These are phyloP conservation scores for Aromia moschata DNA, from an alignment of 2,888 invertebrate genomes.

Conservation along the genomic window DNA sequence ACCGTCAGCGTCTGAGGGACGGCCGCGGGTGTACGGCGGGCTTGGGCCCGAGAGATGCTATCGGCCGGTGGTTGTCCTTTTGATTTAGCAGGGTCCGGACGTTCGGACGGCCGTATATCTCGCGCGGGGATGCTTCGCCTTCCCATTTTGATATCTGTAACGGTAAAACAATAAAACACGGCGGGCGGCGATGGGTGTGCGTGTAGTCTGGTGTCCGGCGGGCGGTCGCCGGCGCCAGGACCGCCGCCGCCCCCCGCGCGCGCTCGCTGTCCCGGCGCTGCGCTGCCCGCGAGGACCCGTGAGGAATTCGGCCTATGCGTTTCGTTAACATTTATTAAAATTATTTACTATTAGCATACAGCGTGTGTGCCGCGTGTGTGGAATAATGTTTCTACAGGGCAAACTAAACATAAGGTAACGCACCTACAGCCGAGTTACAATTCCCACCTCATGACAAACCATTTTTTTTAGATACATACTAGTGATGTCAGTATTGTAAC, in stretches of 20 bases:
- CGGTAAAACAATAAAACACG: slow-evolving; percentile 64
- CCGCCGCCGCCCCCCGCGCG: too few relatives aligned
- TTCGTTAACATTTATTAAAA: slow-evolving; percentile 29
- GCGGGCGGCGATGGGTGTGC: slow-evolving; percentile 60
- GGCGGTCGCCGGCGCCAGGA: slow-evolving; percentile 60
- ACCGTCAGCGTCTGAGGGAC: background rate
- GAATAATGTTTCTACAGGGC: too few relatives aligned
- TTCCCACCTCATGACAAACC: too few relatives aligned
- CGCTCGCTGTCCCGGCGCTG: slow-evolving; percentile 12
- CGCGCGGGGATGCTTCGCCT: slow-evolving; percentile 23
- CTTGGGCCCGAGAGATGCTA: slow-evolving; percentile 11
- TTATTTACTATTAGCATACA: slow-evolving; percentile 20
- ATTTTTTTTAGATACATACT: too few relatives aligned
- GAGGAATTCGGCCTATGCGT: slow-evolving; percentile 38
- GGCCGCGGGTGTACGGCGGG: background rate
- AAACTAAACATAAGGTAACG: too few relatives aligned
- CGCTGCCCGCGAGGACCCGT: slow-evolving; percentile 11
- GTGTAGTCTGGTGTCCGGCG: slow-evolving; percentile 60
- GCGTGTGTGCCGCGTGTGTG: too few relatives aligned
- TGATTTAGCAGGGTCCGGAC: slow-evolving; percentile 39
- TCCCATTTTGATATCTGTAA: slow-evolving; percentile 54
- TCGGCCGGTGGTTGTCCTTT: slow-evolving; percentile 18
- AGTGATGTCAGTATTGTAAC: too few relatives aligned
- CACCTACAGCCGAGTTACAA: too few relatives aligned
- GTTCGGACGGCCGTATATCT: slow-evolving; percentile 39